Percentiles rank a stretch among this genome's conserved stretches.
Conservation (phyloP, 1,140 invertebrate genomes). For the Ceratina australensis region DNA sequence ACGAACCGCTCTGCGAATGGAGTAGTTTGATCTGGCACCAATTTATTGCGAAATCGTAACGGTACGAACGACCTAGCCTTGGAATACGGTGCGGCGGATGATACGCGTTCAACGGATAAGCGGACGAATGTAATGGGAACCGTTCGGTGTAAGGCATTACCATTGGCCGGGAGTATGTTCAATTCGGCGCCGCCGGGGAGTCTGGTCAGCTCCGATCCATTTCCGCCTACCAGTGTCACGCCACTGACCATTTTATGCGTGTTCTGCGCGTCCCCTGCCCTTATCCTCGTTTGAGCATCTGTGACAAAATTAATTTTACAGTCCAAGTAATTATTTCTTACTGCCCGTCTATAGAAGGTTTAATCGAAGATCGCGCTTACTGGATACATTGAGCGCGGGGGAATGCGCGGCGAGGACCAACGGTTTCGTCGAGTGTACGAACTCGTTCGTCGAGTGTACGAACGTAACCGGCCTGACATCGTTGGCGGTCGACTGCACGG, state of each 20-base stretch:
- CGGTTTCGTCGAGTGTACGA: too few species aligned
- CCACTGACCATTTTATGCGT: slow-evolving; percentile 78
- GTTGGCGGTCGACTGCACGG: slow-evolving; percentile 74
- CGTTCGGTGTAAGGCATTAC: slow-evolving; percentile 50
- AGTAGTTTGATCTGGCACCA: slow-evolving; percentile 56
- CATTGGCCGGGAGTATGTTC: slow-evolving; percentile 78
- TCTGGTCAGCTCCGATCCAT: slow-evolving; percentile 74
- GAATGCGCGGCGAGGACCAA: slow-evolving; percentile 75
- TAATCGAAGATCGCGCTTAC: too few species aligned
- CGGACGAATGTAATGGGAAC: not conserved
- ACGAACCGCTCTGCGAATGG: slow-evolving; percentile 55
- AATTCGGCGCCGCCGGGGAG: slow-evolving; percentile 77
- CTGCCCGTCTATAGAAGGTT: too few species aligned
- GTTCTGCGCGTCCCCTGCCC: slow-evolving; percentile 73
- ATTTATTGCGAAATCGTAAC: slow-evolving; percentile 58
- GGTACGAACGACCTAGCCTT: slow-evolving; percentile 51
- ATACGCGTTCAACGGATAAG: too few species aligned
- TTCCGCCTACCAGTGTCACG: slow-evolving; percentile 76
- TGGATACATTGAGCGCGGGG: slow-evolving; percentile 72
- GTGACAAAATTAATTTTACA: too few species aligned
- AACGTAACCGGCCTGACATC: slow-evolving; percentile 77
- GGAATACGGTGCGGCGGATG: slow-evolving; percentile 46
- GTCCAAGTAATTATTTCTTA: too few species aligned
- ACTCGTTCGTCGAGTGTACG: slow-evolving; percentile 76
- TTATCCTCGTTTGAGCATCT: slow-evolving; percentile 77